Evolutionary conservation across 1,140 invertebrate genomes (phyloP).

Genomic region (Rhagoletis zephyria): DNA sequence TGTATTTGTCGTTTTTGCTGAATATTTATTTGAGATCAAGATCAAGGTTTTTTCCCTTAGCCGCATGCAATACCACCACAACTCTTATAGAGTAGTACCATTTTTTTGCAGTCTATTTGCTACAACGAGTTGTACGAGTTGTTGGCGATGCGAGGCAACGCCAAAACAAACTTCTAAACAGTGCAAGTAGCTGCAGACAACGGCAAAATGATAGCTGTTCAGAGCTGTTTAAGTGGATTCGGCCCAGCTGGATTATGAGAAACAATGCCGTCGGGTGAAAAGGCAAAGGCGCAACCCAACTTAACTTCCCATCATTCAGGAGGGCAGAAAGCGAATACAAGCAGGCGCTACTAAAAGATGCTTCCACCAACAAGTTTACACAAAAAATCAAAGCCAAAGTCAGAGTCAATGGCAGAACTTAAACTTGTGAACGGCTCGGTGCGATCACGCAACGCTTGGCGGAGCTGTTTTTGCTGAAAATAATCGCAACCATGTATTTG

Average conservation of each 20-base stretch:
- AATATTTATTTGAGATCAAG: slow-evolving; percentile 49
- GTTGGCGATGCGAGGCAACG: slow-evolving; percentile 2
- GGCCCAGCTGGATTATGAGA: slow-evolving; percentile 12
- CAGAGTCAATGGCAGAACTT: slow-evolving; percentile 37
- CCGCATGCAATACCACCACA: neutral
- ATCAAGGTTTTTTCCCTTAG: slow-evolving; percentile 47
- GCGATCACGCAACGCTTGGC: slow-evolving; percentile 12
- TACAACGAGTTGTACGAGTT: slow-evolving; percentile 11
- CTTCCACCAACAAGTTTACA: neutral
- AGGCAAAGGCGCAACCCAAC: neutral
- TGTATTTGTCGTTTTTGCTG: slow-evolving; percentile 4
- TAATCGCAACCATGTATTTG: neutral
- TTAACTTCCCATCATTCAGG: neutral
- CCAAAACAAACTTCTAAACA: slow-evolving; percentile 25
- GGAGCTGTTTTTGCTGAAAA: neutral
- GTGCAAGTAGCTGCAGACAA: slow-evolving; percentile 24
- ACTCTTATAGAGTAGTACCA: too few relatives aligned
- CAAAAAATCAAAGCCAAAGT: slow-evolving; percentile 53
- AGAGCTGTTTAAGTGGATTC: neutral
- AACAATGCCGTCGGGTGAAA: neutral
- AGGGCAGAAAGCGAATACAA: neutral
- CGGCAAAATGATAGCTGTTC: slow-evolving; percentile 19
- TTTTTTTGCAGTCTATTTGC: neutral
- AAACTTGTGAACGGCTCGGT: neutral
- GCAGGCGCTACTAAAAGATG: neutral